A percentile compares a stretch with the other conserved stretches of the same genome.
Evolutionary conservation across 2,113 vertebrate genomes (phyloP).

Genomic region (Okapia johnstoni): DNA sequence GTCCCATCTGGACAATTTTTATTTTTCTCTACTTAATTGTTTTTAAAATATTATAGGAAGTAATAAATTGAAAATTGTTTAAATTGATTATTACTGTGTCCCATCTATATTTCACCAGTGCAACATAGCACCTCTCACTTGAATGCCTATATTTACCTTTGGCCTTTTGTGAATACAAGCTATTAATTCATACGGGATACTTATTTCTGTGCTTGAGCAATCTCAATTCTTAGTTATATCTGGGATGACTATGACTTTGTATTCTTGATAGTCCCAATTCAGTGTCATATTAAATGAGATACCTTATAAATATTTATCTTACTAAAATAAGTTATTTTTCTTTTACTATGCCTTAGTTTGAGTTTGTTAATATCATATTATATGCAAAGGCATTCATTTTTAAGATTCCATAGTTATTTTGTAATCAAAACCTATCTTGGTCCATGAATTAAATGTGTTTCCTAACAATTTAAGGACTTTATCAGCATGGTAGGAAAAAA

Average conservation of each 20-base stretch:
- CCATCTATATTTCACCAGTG: not conserved
- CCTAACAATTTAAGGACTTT: not conserved
- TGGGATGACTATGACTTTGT: not conserved
- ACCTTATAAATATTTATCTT: not conserved
- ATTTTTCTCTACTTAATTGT: not conserved
- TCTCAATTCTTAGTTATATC: not conserved
- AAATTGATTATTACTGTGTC: not conserved
- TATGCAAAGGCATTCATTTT: not conserved
- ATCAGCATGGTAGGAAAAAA: not conserved
- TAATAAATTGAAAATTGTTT: not conserved
- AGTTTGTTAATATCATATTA: not conserved
- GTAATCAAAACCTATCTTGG: not conserved
- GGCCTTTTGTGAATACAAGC: not conserved
- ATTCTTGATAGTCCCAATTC: not conserved
- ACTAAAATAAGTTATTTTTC: not conserved
- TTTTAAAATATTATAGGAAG: not conserved
- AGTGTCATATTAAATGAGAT: not conserved
- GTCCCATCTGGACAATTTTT: not conserved
- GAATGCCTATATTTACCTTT: not conserved
- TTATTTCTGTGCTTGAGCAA: not conserved
- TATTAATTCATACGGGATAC: not conserved
- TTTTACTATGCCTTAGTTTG: not conserved
- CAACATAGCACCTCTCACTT: not conserved
- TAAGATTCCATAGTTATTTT: not conserved
- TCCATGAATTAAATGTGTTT: not conserved